Conservation (phyloP, 2,888 invertebrate species). For the Campoplex capitator region DNA sequence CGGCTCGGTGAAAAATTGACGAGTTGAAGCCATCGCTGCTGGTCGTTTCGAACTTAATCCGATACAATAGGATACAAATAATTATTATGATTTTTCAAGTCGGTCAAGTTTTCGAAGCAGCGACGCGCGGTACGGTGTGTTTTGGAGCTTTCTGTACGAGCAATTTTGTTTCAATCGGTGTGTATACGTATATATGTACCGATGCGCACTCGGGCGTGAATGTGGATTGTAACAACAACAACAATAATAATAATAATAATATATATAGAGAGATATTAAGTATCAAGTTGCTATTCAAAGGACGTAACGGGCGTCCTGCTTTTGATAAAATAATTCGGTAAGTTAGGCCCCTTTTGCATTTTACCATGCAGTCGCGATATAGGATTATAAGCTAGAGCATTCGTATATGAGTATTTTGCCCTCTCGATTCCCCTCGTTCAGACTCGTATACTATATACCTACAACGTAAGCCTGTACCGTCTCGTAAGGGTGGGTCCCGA, state of each 20-base stretch:
- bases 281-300: neutral
- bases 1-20: too few relatives aligned
- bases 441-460: slow-evolving; percentile 9
- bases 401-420: slow-evolving; percentile 6
- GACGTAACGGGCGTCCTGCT: neutral
- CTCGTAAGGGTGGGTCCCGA: slow-evolving; percentile 71
- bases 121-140: neutral
- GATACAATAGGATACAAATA: too few relatives aligned
- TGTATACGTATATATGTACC: neutral
- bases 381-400: neutral
- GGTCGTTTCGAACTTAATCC: too few relatives aligned
- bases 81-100: neutral
- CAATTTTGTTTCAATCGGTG: neutral
- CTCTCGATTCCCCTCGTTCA: slow-evolving; percentile 54
- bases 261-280: neutral
- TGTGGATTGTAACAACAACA: neutral
- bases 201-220: neutral
- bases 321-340: neutral
- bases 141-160: neutral
- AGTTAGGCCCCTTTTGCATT: slow-evolving; percentile 8
- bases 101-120: neutral
- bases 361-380: neutral
- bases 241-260: neutral
- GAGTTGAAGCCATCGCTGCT: too few relatives aligned
- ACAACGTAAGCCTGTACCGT: slow-evolving; percentile 57